Evolutionary conservation across 2,797 vertebrate genomes (phyloP).

Genomic region (Onychomys torridus): DNA sequence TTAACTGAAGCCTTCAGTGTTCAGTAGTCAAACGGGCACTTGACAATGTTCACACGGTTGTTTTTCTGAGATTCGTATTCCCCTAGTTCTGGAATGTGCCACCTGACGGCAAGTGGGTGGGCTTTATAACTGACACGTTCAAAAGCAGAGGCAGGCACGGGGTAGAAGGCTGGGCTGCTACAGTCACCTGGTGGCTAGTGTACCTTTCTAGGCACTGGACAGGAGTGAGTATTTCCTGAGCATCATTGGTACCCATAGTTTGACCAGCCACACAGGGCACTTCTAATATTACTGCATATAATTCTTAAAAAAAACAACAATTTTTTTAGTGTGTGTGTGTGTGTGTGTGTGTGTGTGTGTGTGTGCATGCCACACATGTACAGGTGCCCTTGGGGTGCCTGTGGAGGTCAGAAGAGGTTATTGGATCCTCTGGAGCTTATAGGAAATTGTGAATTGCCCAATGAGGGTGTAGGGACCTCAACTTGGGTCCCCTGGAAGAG

Average conservation of each 20-base stretch:
- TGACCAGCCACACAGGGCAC: background rate
- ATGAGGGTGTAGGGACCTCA: background rate
- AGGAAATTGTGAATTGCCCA: background rate
- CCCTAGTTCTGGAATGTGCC: conserved; percentile 10
- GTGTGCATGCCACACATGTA: no score
- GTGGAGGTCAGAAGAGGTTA: background rate
- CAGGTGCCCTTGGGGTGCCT: background rate
- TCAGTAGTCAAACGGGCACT: conserved; percentile 67
- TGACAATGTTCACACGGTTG: conserved; percentile 65
- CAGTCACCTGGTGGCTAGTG: background rate
- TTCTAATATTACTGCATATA: conserved; percentile 42
- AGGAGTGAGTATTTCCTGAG: conserved; percentile 9
- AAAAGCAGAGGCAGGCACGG: background rate
- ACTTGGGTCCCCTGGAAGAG: no score
- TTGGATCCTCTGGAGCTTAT: background rate
- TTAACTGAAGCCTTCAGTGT: conserved; percentile 70
- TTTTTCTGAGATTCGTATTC: conserved; percentile 65
- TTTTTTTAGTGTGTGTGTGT: no score
- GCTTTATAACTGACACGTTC: conserved; percentile 44
- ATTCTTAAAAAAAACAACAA: background rate
- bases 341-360: background rate
- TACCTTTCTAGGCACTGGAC: conserved; percentile 3
- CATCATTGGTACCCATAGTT: background rate
- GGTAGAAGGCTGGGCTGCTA: background rate
- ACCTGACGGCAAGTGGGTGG: background rate